These are phyloP conservation scores for Dolichomitus sp. DNA, from an alignment of 2,888 invertebrate genomes.

Conservation along the genomic window DNA sequence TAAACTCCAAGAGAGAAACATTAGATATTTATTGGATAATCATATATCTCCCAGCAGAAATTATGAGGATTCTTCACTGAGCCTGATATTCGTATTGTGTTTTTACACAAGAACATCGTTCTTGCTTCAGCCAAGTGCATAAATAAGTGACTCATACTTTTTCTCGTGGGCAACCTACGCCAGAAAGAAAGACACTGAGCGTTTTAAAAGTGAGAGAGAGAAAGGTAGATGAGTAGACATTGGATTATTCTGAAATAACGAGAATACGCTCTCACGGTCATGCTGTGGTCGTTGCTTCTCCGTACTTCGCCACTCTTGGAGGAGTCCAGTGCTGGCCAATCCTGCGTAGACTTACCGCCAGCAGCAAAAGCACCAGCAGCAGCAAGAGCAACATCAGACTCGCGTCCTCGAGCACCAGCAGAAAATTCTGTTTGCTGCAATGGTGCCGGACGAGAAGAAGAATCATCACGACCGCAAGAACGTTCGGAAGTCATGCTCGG, in stretches of 20 bases:
- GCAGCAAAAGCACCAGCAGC: not conserved
- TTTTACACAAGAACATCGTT: not conserved
- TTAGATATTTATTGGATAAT: slow-evolving; percentile 13
- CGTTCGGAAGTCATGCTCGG: slow-evolving; percentile 67
- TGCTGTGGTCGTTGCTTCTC: slow-evolving; percentile 61
- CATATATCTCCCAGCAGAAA: not conserved
- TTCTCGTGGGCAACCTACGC: slow-evolving; percentile 41
- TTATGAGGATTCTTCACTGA: slow-evolving; percentile 10
- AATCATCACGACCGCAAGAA: slow-evolving; percentile 68
- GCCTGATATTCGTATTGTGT: slow-evolving; percentile 40
- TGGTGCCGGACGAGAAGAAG: slow-evolving; percentile 40
- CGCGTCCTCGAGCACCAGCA: slow-evolving; percentile 53
- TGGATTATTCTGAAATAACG: slow-evolving; percentile 48
- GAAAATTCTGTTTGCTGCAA: slow-evolving; percentile 48
- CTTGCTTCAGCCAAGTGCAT: slow-evolving; percentile 27
- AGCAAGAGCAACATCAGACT: not conserved
- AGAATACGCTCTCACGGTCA: slow-evolving; percentile 67
- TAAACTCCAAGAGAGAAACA: not conserved
- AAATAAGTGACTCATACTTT: slow-evolving; percentile 48
- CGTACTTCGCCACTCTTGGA: slow-evolving; percentile 45
- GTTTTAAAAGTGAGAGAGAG: not conserved
- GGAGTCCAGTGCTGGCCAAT: slow-evolving; percentile 57
- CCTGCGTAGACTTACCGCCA: slow-evolving; percentile 60
- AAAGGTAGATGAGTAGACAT: slow-evolving; percentile 17
- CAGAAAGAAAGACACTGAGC: slow-evolving; percentile 2